phyloP scores from a whole-genome alignment of 2,888 invertebrate species.

The Diplolepis rosae region DNA sequence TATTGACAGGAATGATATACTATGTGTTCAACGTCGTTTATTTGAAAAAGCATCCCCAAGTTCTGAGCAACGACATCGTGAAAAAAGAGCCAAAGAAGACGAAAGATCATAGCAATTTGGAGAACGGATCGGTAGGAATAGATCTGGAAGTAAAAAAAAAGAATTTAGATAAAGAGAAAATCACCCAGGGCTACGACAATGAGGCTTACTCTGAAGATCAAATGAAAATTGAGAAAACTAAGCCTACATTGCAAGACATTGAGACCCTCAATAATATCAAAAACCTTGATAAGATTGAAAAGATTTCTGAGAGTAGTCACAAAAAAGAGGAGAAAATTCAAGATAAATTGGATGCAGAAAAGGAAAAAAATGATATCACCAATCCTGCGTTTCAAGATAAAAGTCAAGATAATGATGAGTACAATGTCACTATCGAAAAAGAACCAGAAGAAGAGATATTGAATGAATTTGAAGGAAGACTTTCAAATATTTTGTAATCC shows the following conservation, averaged over 20 bases:
- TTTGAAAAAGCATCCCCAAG: slow-evolving; percentile 76
- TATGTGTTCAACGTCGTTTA: slow-evolving; percentile 81
- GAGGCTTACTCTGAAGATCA: slow-evolving; percentile 44
- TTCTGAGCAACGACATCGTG: slow-evolving; percentile 77
- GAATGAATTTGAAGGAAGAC: background rate
- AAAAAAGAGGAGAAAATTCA: slow-evolving; percentile 22
- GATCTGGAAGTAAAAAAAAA: background rate
- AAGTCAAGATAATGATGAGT: slow-evolving; percentile 43
- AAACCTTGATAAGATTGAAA: slow-evolving; percentile 61
- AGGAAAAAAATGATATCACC: slow-evolving; percentile 43
- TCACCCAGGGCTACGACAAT: slow-evolving; percentile 47
- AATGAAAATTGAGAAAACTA: slow-evolving; percentile 28
- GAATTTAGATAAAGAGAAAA: slow-evolving; percentile 37
- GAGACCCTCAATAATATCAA: slow-evolving; percentile 61
- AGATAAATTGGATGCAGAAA: slow-evolving; percentile 31
- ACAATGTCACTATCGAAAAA: slow-evolving; percentile 57
- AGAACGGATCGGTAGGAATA: slow-evolving; percentile 24
- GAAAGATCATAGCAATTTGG: slow-evolving; percentile 15
- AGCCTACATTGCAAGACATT: slow-evolving; percentile 40
- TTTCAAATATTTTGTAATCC: background rate
- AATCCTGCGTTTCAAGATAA: slow-evolving; percentile 54
- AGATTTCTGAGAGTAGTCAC: slow-evolving; percentile 40
- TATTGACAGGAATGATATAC: slow-evolving; percentile 81
- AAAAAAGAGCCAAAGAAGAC: slow-evolving; percentile 74
- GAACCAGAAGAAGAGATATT: slow-evolving; percentile 43